phyloP scores from a whole-genome alignment of 2,113 vertebrate genomes.

The Oryzias curvinotus region DNA sequence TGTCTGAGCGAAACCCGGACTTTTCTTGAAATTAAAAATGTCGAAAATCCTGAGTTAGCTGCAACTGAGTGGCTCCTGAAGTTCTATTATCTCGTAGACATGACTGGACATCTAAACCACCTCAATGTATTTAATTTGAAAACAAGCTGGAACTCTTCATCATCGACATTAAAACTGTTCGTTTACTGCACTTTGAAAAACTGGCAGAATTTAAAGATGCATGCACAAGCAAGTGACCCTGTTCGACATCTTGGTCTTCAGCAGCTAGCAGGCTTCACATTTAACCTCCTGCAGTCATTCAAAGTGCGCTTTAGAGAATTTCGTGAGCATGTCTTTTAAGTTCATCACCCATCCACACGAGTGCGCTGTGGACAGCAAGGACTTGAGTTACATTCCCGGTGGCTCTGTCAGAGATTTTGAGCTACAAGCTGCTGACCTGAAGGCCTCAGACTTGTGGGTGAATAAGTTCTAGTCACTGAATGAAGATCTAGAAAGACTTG shows the following conservation, averaged over 20 bases:
- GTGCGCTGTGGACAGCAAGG: constrained; percentile 8
- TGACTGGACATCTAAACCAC: no score
- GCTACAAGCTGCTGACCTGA: constrained; percentile 1
- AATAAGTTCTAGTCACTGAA: constrained; percentile 3
- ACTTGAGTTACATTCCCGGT: constrained; percentile 18
- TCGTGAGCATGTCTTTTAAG: constrained; percentile 38
- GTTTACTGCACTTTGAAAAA: no score
- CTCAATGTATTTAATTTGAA: no score
- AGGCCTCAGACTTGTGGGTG: constrained; percentile 5
- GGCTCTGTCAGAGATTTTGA: no score
- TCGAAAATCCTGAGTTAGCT: no score
- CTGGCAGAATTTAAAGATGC: constrained; percentile 34
- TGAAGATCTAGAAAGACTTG: constrained; percentile 2
- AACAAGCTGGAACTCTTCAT: no score
- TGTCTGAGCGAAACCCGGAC: no score
- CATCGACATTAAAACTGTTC: no score
- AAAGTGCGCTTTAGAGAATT: constrained; percentile 49
- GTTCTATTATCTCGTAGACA: no score
- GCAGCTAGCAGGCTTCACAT: constrained; percentile 53
- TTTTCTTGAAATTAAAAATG: no score
- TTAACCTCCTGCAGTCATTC: constrained; percentile 46
- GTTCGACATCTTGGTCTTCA: constrained; percentile 42
- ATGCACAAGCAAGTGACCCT: constrained; percentile 23
- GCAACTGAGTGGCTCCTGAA: no score
- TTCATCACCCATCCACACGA: constrained; percentile 50